These are phyloP conservation scores for Leptinotarsa texana DNA, from an alignment of 1,140 invertebrate species.

Conservation along the genomic window DNA sequence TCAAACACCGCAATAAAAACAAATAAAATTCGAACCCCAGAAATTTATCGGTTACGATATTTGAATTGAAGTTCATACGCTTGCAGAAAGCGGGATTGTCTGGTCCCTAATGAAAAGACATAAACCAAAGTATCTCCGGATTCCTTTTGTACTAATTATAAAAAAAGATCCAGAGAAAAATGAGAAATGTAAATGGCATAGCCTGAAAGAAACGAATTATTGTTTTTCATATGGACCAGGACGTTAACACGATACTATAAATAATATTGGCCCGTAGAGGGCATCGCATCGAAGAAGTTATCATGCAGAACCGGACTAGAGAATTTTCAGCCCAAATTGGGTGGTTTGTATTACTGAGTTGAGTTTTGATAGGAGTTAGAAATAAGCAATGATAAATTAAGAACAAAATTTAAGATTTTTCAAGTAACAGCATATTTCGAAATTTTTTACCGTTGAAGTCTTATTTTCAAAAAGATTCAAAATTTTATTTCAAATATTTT, in stretches of 20 bases:
- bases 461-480: too few relatives aligned
- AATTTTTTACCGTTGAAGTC: too few relatives aligned
- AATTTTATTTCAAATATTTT: too few relatives aligned
- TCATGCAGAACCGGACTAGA: background rate
- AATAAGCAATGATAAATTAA: too few relatives aligned
- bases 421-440: too few relatives aligned
- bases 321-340: background rate
- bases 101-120: constrained; percentile 6
- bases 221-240: constrained; percentile 43
- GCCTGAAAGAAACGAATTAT: constrained; percentile 40
- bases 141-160: constrained; percentile 38
- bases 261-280: constrained; percentile 38
- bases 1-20: background rate
- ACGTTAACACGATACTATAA: constrained; percentile 46
- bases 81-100: constrained; percentile 1
- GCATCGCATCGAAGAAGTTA: constrained; percentile 34
- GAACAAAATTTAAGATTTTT: too few relatives aligned
- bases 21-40: background rate
- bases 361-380: too few relatives aligned
- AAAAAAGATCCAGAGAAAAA: constrained; percentile 36
- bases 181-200: constrained; percentile 35
- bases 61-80: constrained; percentile 2
- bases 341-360: too few relatives aligned
- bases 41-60: constrained; percentile 3
- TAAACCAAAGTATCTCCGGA: constrained; percentile 22